Evolutionary conservation across 2,888 invertebrate species (phyloP), one percentile per base, ranked within the genome.

Genomic region (Leistus spinibarbis): DNA sequence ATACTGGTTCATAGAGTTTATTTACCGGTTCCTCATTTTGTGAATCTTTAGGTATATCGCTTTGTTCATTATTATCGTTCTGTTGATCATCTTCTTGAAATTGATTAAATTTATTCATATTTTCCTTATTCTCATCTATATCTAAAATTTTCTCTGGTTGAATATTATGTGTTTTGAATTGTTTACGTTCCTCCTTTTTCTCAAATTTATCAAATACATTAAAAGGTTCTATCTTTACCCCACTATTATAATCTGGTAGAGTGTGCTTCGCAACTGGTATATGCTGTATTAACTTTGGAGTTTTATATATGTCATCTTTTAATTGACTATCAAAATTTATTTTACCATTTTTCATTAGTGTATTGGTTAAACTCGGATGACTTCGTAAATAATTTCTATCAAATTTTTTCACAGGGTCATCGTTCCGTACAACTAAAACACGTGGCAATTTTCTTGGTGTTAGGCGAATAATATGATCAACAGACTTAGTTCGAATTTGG

Each of bases 391-490:
- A 7, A 40, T 68, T 68, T 54, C 68, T 68, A 9, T n/a, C 57
- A 17, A 23, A 54, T 56, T 68, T 22, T 54, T 69, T 19, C 23
- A n/a, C n/a, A n/a, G n/a, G n/a, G n/a, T n/a, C n/a, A n/a, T 24
- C 24, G 22, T 60, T 66, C 5, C 19, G 10, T 17, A 56, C 40
- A 10, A 40, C 40, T 40, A 40, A 3, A 40, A 40, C 40, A 0
- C 40, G 40, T 40, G 40, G 40, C 40, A 40, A 10, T 40, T 40
- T 54, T 22, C 40, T 62, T 19, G 70, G 70, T 10, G 63, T 19
- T 16, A 70, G 62, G 63, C 63, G 54, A 9, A 70, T 62, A 17
- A 70, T 20, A 9, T 19, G 56, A 68, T 16, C 54, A 60, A 40
- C 63, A 22, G 62, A 53, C 16, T 22, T 63, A 2, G 22, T 53